These are phyloP conservation scores for Pinctada fucata DNA, from an alignment of 2,888 invertebrate genomes.

Conservation along the genomic window DNA sequence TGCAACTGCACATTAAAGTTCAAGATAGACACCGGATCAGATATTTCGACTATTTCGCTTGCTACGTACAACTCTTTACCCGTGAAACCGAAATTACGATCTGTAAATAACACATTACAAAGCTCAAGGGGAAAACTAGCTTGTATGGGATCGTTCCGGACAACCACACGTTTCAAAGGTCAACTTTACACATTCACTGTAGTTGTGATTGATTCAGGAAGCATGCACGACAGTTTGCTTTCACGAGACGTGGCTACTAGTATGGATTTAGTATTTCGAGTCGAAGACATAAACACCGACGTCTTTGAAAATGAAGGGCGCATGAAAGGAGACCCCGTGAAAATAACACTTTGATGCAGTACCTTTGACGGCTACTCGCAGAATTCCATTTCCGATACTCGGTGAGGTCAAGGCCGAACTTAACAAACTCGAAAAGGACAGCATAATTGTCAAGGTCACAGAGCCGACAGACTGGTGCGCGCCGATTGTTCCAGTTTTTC, in stretches of 20 bases:
- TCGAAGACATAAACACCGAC: conserved; percentile 11
- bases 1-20: conserved; percentile 20
- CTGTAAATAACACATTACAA: background rate
- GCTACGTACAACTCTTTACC: background rate
- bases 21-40: conserved; percentile 35
- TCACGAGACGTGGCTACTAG: conserved; percentile 1
- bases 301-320: conserved; percentile 24
- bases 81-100: conserved; percentile 7
- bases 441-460: conserved; percentile 15
- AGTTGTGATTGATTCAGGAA: conserved; percentile 2
- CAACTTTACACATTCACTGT: conserved; percentile 5
- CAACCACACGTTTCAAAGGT: conserved; percentile 8
- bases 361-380: conserved; percentile 13
- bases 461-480: conserved; percentile 21
- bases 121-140: conserved; percentile 17
- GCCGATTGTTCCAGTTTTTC: conserved; percentile 5
- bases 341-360: conserved; percentile 22
- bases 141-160: conserved; percentile 15
- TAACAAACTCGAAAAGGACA: conserved; percentile 17
- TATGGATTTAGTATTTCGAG: conserved; percentile 6
- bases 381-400: conserved; percentile 26
- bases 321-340: conserved; percentile 30
- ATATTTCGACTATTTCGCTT: conserved; percentile 1
- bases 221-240: background rate
- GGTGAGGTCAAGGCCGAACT: conserved; percentile 17